Evolutionary conservation across 2,888 invertebrate species (phyloP).

Genomic region (Hololepta plana): DNA sequence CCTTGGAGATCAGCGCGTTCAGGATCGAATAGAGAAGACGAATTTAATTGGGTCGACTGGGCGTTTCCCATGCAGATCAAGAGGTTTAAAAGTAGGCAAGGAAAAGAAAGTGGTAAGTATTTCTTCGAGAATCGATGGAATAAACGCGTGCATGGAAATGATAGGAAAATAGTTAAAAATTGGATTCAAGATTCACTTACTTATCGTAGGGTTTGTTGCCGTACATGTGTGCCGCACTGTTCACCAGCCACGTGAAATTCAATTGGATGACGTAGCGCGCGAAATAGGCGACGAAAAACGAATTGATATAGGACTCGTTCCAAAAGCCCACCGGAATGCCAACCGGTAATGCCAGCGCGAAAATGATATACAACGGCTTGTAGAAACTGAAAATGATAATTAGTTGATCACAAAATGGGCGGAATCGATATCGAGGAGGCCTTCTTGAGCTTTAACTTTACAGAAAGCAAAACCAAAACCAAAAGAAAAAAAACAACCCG

Average conservation of each 20-base stretch:
- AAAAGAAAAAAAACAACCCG: too few species aligned
- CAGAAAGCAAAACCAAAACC: too few species aligned
- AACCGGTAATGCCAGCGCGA: slow-evolving; percentile 42
- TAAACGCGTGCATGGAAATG: background rate
- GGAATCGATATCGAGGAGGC: too few species aligned
- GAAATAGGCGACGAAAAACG: slow-evolving; percentile 42
- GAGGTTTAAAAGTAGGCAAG: too few species aligned
- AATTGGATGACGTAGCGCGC: slow-evolving; percentile 41
- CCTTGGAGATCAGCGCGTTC: too few species aligned
- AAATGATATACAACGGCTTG: slow-evolving; percentile 34
- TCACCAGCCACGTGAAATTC: slow-evolving; percentile 69
- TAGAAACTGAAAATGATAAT: slow-evolving; percentile 40
- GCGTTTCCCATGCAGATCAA: too few species aligned
- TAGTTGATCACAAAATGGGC: background rate
- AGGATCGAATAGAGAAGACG: too few species aligned
- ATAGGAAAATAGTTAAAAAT: background rate
- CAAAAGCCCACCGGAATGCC: slow-evolving; percentile 48
- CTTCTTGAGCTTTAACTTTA: too few species aligned
- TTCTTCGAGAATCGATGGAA: background rate
- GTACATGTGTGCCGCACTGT: slow-evolving; percentile 64
- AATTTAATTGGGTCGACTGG: too few species aligned
- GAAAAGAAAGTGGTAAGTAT: background rate
- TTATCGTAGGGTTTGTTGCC: slow-evolving; percentile 63
- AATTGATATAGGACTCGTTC: slow-evolving; percentile 41
- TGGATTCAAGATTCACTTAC: slow-evolving; percentile 25